These are phyloP conservation scores for Archaeoteleia sp. DNA, from an alignment of 2,888 invertebrate genomes.

Conservation along the genomic window DNA sequence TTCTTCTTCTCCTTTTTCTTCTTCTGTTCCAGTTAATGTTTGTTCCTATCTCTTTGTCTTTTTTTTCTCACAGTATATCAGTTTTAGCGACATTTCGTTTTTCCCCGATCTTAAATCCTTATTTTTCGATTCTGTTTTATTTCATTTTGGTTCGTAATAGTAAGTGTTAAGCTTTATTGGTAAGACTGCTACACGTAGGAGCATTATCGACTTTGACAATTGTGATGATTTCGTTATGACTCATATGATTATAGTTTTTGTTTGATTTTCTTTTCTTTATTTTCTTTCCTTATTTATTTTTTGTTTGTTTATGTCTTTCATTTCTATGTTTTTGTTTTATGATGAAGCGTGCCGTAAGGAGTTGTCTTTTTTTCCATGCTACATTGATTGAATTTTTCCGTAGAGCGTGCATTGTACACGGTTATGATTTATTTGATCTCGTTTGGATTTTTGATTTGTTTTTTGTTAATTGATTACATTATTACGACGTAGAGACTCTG, in stretches of 20 bases:
- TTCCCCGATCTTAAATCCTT: neutral
- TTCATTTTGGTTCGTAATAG: conserved; percentile 33
- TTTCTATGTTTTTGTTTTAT: conserved; percentile 7
- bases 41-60: no score
- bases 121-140: conserved; percentile 16
- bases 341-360: conserved; percentile 33
- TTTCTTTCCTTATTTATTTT: neutral
- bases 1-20: no score
- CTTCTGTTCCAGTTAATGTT: no score
- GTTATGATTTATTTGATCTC: conserved; percentile 31
- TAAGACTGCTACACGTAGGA: conserved; percentile 49
- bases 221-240: conserved; percentile 13
- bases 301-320: conserved; percentile 1
- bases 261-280: conserved; percentile 7
- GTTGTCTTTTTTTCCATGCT: conserved; percentile 19
- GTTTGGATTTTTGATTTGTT: conserved; percentile 32
- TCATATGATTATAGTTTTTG: neutral
- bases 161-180: conserved; percentile 49
- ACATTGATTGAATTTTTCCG: conserved; percentile 55
- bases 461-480: conserved; percentile 24
- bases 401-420: conserved; percentile 62
- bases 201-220: conserved; percentile 20
- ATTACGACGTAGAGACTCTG: conserved; percentile 47
- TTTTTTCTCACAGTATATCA: no score
- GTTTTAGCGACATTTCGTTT: no score